These are phyloP conservation scores for Percina caprodes DNA, from an alignment of 2,113 vertebrate species.

Conservation along the genomic window DNA sequence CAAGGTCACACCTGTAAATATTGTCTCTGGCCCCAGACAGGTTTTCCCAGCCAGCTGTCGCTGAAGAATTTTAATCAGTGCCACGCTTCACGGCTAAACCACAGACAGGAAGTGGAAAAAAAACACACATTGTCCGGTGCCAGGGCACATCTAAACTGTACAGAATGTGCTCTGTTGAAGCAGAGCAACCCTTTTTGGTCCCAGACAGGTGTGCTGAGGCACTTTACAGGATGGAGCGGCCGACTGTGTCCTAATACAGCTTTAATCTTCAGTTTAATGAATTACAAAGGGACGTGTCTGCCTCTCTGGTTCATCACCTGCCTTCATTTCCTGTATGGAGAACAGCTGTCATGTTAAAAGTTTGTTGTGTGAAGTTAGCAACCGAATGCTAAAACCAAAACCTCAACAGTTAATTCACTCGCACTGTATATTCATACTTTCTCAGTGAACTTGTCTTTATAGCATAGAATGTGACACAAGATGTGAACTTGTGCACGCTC, in stretches of 20 bases:
- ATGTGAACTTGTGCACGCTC: too few relatives aligned
- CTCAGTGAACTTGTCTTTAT: neutral
- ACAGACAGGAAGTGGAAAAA: neutral
- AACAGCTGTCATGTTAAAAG: neutral
- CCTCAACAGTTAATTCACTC: too few relatives aligned
- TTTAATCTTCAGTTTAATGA: constrained; percentile 48
- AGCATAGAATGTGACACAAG: neutral
- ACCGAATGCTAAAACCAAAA: neutral
- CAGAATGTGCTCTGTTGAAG: neutral
- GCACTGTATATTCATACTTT: neutral
- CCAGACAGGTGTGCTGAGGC: constrained; percentile 13
- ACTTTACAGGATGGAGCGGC: constrained; percentile 22
- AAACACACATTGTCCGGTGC: neutral
- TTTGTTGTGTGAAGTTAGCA: neutral
- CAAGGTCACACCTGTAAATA: constrained; percentile 49
- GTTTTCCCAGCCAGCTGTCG: constrained; percentile 26
- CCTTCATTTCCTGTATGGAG: constrained; percentile 43
- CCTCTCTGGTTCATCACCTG: constrained; percentile 15
- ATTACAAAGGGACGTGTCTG: constrained; percentile 30
- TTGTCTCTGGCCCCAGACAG: neutral
- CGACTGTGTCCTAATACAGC: constrained; percentile 39
- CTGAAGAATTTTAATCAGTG: neutral
- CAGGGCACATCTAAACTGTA: neutral
- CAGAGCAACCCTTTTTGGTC: neutral
- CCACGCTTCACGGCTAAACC: neutral